phyloP scores from a whole-genome alignment of 2,113 vertebrate genomes.

The Pelvicachromis taeniatus region DNA sequence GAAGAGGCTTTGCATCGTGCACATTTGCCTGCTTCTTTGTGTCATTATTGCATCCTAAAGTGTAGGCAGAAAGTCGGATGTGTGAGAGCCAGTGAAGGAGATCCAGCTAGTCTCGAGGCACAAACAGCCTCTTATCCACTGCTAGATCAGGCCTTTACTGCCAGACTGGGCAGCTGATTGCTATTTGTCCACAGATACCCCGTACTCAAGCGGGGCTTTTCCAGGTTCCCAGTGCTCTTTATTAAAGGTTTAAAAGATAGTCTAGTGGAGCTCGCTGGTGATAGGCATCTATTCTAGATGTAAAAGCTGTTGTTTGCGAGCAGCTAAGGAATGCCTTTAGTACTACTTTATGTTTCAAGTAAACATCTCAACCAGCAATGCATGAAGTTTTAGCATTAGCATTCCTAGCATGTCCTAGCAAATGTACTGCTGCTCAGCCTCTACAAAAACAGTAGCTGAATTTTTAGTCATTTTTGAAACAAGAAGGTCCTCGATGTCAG shows the following conservation, averaged over 20 bases:
- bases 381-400: background rate
- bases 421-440: background rate
- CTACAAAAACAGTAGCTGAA: background rate
- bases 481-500: background rate
- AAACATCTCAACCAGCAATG: background rate
- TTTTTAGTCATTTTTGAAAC: background rate
- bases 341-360: background rate
- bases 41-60: conserved; percentile 2
- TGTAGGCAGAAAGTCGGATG: conserved; percentile 8
- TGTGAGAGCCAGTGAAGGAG: background rate
- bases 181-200: conserved; percentile 24
- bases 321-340: background rate
- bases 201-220: conserved; percentile 8
- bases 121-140: conserved; percentile 38
- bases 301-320: background rate
- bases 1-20: background rate
- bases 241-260: background rate
- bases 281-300: background rate
- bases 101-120: background rate
- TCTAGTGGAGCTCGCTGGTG: background rate
- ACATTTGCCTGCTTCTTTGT: conserved; percentile 8
- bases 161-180: conserved; percentile 31
- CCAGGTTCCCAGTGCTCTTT: background rate
- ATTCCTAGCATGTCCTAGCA: background rate
- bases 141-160: conserved; percentile 8